A percentile compares a stretch with the other conserved stretches of the same genome.
Evolutionary conservation across 2,113 vertebrate species (phyloP).

Genomic region (Saccopteryx bilineata): DNA sequence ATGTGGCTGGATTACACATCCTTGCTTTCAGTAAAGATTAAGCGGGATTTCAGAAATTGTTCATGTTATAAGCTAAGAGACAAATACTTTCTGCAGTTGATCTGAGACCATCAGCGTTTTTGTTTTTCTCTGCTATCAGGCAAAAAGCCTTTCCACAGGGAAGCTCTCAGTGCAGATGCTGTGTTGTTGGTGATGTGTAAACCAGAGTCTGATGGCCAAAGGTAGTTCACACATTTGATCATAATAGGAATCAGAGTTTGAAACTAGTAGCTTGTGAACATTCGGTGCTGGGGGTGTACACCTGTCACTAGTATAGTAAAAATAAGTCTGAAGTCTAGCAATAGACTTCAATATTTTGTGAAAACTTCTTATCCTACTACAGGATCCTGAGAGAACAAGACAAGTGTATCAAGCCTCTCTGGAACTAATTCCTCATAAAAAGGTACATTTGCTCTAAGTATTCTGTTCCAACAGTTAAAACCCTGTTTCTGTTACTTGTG

Average conservation of each 20-base stretch:
- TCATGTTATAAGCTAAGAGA: constrained; percentile 6
- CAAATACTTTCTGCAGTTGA: constrained; percentile 2
- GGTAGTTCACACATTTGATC: constrained; percentile 9
- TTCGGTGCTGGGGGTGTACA: neutral
- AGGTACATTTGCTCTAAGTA: constrained; percentile 89
- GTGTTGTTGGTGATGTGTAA: constrained; percentile 51
- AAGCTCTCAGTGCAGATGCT: constrained; percentile 26
- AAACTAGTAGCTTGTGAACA: constrained; percentile 36
- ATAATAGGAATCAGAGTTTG: constrained; percentile 46
- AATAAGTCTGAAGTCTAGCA: neutral
- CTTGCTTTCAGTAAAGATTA: constrained; percentile 55
- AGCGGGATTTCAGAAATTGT: constrained; percentile 34
- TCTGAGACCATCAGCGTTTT: constrained; percentile 6
- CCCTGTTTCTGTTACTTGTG: neutral
- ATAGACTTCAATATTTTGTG: constrained; percentile 4
- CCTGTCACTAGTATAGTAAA: constrained; percentile 7
- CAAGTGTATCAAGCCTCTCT: constrained; percentile 97
- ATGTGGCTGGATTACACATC: neutral
- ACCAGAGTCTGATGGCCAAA: constrained; percentile 24
- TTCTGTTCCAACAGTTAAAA: neutral
- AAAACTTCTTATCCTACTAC: constrained; percentile 53
- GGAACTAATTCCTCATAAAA: constrained; percentile 98
- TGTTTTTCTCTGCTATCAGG: constrained; percentile 51
- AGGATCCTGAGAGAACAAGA: constrained; percentile 96
- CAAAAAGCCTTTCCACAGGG: constrained; percentile 43